These are phyloP conservation scores for Typhlomys cinereus DNA, from an alignment of 2,113 vertebrate genomes.

Conservation along the genomic window DNA sequence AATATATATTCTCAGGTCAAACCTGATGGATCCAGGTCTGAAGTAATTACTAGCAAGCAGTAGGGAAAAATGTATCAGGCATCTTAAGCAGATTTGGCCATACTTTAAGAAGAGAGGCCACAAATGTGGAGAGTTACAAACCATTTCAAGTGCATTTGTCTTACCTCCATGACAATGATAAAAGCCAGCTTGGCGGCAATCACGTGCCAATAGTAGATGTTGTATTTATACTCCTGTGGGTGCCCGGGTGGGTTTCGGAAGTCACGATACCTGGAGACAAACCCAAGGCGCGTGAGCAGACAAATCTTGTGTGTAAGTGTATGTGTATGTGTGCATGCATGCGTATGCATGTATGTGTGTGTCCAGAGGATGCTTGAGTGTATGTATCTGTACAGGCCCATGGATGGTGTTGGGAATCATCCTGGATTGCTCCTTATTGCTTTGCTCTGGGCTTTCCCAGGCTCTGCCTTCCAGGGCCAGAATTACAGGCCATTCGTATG, in stretches of 20 bases:
- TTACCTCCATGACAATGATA: slow-evolving; percentile 94
- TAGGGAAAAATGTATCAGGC: neutral
- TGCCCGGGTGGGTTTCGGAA: slow-evolving; percentile 93
- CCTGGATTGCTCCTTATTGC: no score
- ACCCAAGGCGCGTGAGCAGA: neutral
- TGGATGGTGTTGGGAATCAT: no score
- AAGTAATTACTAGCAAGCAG: neutral
- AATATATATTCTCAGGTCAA: neutral
- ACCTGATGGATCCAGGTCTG: neutral
- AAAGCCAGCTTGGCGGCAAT: slow-evolving; percentile 95
- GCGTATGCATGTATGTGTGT: no score
- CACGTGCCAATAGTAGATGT: slow-evolving; percentile 95
- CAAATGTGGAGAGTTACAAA: neutral
- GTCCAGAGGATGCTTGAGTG: no score
- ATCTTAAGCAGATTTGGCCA: neutral
- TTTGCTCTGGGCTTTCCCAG: no score
- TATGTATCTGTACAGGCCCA: no score
- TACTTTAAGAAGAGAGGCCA: neutral
- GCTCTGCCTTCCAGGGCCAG: no score
- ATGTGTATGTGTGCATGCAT: no score
- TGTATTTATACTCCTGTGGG: slow-evolving; percentile 89
- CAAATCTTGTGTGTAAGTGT: slow-evolving; percentile 47
- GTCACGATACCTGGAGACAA: slow-evolving; percentile 91
- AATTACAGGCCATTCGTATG: no score
- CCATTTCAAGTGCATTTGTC: slow-evolving; percentile 19